Percentiles rank a stretch among this genome's conserved stretches.
These are phyloP conservation scores for Graphium colonna DNA, from an alignment of 2,888 invertebrate genomes.

Conservation along the genomic window DNA sequence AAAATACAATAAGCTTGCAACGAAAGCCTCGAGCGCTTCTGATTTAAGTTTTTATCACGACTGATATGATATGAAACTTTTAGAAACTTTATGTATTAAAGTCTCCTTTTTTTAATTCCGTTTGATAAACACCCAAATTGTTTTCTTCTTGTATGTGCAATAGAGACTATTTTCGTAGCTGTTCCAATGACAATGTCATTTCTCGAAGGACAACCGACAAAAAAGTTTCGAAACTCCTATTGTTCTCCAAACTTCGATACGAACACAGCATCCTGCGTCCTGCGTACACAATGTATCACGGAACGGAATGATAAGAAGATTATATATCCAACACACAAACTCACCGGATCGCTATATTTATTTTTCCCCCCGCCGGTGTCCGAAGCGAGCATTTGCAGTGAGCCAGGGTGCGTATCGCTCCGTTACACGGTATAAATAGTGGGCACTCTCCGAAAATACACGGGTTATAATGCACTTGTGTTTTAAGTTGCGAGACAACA, in stretches of 20 bases:
- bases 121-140: too few species aligned
- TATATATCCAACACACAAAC: conserved; percentile 51
- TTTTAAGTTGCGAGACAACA: conserved; percentile 52
- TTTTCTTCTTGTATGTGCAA: not conserved
- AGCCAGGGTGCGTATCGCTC: conserved; percentile 47
- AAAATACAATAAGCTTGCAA: too few species aligned
- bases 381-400: conserved; percentile 55
- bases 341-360: conserved; percentile 72
- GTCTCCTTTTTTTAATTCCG: too few species aligned
- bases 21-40: too few species aligned
- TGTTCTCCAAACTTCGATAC: conserved; percentile 20
- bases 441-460: conserved; percentile 50
- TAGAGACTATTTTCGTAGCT: not conserved
- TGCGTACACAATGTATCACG: conserved; percentile 19
- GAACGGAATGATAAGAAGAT: conserved; percentile 28
- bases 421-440: conserved; percentile 44
- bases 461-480: conserved; percentile 50
- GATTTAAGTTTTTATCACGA: not conserved
- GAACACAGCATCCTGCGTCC: conserved; percentile 22
- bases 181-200: conserved; percentile 11
- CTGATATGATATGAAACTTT: too few species aligned
- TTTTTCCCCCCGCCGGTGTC: conserved; percentile 59
- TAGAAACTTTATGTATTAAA: too few species aligned
- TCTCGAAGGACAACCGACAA: conserved; percentile 4
- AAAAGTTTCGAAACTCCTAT: conserved; percentile 9